Evolutionary conservation across 1,140 invertebrate genomes (phyloP).

Genomic region (Asbolus verrucosus): DNA sequence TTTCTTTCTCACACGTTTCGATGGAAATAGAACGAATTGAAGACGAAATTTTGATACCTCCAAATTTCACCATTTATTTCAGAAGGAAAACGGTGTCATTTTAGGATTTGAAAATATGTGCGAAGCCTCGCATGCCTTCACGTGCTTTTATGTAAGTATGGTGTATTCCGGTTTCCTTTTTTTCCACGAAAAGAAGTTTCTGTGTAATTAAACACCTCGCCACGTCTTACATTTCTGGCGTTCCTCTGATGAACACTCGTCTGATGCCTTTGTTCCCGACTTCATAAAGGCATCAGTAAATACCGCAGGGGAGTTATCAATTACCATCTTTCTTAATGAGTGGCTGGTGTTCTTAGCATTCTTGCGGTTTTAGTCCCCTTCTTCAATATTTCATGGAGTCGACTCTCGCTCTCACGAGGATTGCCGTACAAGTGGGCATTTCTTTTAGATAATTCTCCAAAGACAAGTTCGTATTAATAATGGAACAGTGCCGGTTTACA

Average conservation of each 20-base stretch:
- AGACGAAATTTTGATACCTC: no score
- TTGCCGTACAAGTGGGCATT: conserved; percentile 14
- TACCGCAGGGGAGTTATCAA: conserved; percentile 24
- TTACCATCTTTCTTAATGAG: conserved; percentile 24
- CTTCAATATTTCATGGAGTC: conserved; percentile 20
- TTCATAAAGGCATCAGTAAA: conserved; percentile 25
- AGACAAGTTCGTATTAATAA: conserved; percentile 19
- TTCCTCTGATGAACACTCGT: no score
- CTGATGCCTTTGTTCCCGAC: no score
- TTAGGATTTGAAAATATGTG: no score
- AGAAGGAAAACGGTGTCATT: no score
- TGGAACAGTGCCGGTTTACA: conserved; percentile 29
- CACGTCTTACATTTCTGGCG: not conserved
- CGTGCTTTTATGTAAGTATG: no score
- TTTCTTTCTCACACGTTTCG: no score
- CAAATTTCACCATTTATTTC: no score
- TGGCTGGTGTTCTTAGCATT: conserved; percentile 21
- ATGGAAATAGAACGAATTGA: no score
- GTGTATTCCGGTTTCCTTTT: no score
- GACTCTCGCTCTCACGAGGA: not conserved
- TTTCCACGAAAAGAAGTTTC: no score
- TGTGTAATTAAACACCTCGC: conserved; percentile 20
- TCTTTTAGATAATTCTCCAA: conserved; percentile 21
- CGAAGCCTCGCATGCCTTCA: no score
- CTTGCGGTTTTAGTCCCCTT: conserved; percentile 21